Percentiles rank a stretch among this genome's conserved stretches.
Conservation (phyloP, 2,797 vertebrate species). For the Thalassophryne amazonica region DNA sequence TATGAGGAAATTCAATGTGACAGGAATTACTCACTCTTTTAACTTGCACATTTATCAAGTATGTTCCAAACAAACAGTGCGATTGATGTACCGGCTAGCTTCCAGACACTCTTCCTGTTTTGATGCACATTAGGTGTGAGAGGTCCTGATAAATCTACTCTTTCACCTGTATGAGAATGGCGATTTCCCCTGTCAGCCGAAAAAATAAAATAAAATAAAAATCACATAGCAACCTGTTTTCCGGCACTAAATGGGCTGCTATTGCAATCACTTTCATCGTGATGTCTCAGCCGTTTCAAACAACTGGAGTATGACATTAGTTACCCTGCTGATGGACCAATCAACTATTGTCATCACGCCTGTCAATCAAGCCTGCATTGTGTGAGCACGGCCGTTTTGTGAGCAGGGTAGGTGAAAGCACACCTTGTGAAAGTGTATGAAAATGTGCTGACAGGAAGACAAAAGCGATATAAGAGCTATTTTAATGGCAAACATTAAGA, state of each 20-base stretch:
- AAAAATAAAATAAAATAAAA: too few species aligned
- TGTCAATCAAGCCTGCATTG: constrained; percentile 37
- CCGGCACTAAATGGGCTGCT: constrained; percentile 25
- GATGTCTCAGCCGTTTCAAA: constrained; percentile 12
- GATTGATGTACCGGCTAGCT: constrained; percentile 32
- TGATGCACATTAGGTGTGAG: constrained; percentile 30
- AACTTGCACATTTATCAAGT: constrained; percentile 50
- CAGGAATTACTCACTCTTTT: constrained; percentile 56
- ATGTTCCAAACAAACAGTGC: constrained; percentile 32
- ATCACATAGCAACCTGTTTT: constrained; percentile 31
- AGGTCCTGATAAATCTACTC: constrained; percentile 31
- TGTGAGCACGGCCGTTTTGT: neutral
- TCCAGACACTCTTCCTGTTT: constrained; percentile 15
- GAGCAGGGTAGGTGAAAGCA: constrained; percentile 7
- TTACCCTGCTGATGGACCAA: constrained; percentile 33
- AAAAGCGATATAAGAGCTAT: constrained; percentile 23
- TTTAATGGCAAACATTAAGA: too few species aligned
- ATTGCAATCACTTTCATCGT: constrained; percentile 36
- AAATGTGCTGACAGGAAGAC: constrained; percentile 33
- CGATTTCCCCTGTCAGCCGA: constrained; percentile 35
- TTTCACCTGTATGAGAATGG: constrained; percentile 11
- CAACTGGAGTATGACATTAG: constrained; percentile 17
- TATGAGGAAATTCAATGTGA: constrained; percentile 54
- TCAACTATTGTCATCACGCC: constrained; percentile 41
- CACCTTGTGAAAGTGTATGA: constrained; percentile 24